Evolutionary conservation across 2,797 vertebrate genomes (phyloP), one percentile per base, ranked within the genome.

Genomic region (Enteromius viviparus): DNA sequence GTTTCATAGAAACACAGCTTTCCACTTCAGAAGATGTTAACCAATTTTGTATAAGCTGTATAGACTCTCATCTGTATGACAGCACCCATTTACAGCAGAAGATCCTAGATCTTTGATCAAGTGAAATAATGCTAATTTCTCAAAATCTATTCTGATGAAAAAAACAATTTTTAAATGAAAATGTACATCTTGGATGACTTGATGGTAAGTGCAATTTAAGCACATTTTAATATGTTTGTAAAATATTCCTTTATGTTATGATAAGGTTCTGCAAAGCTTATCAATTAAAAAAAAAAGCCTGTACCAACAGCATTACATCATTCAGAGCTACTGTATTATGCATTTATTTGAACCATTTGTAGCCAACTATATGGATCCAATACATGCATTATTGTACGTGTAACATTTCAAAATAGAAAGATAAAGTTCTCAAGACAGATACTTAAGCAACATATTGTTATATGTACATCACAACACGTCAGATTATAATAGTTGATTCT

Each of bases 401-500:
- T n/a, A 74, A 74, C 49, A 37, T 75, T 55, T 37, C 6, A 37
- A 65, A 47, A 32, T 45, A 49, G 2, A 64, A 34, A 7, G 9
- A 69, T 81, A 49, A 29, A 34, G 11, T 68, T 29, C 47, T 34
- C 11, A 17, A 55, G 71, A 9, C 12, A 42, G 37, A 45, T 29
- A 26, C 21, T 58, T 40, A 80, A 80, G 37, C 17, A 60, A 80
- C 60, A 72, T 29, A 7, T 71, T 60, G 1, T 3, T 45, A 75
- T 58, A 29, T 17, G 23, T 72, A 76, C 80, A 65, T 80, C 42
- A 29, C 53, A 47, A 42, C 40, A 42, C 40, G n/a, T 68, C 29
- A 86, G 51, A 26, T 45, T 75, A 45, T 69, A 51, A 78, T 62
- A 49, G 34, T 53, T 70, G 64, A 42, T 68, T 47, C 65, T 80